Conservation (phyloP, 2,888 invertebrate genomes). For the Apodemia hepburni region DNA sequence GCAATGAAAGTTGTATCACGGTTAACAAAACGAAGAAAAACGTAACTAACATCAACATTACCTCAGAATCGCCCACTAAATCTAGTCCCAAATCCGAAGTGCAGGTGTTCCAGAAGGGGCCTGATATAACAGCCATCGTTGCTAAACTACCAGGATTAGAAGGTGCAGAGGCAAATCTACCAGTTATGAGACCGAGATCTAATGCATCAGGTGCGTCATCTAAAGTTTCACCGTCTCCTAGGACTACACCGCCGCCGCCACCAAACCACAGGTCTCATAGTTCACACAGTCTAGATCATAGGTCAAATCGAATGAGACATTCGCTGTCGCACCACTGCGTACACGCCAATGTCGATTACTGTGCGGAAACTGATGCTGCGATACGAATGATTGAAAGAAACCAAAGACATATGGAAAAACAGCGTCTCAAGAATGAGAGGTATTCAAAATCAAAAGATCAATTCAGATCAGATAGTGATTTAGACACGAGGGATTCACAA, state of each 20-base stretch:
- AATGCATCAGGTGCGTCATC: constrained; percentile 81
- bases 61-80: constrained; percentile 70
- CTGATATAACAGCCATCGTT: constrained; percentile 88
- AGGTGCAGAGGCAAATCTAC: constrained; percentile 58
- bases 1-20: constrained; percentile 67
- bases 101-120: constrained; percentile 88
- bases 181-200: constrained; percentile 74
- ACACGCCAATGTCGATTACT: constrained; percentile 72
- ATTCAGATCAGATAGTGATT: constrained; percentile 62
- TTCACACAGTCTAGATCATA: constrained; percentile 70
- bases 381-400: constrained; percentile 80
- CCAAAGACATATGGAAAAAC: constrained; percentile 80
- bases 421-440: constrained; percentile 68
- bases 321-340: constrained; percentile 72
- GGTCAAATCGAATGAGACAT: constrained; percentile 61
- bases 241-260: constrained; percentile 50
- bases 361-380: constrained; percentile 80
- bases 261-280: constrained; percentile 64
- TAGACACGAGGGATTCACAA: constrained; percentile 50
- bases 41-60: constrained; percentile 86
- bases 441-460: constrained; percentile 57
- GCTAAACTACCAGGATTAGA: constrained; percentile 82
- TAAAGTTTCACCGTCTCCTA: constrained; percentile 61
- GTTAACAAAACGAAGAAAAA: constrained; percentile 82
- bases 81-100: constrained; percentile 76